These are phyloP conservation scores for Pemphigus obesinymphae DNA, from an alignment of 1,140 invertebrate genomes.

Conservation along the genomic window DNA sequence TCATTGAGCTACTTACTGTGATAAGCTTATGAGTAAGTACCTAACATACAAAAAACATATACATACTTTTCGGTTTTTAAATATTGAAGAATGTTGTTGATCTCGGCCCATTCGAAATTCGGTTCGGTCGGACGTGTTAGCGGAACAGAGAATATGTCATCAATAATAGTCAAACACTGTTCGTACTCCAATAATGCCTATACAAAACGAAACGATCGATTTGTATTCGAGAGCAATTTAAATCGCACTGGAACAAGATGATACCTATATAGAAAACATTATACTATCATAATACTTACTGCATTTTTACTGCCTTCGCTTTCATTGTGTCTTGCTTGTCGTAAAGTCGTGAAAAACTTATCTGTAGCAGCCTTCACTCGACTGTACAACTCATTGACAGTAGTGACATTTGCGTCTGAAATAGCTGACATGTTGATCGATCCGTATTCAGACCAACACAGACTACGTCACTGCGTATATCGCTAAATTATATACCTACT, in stretches of 20 bases:
- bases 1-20: too few relatives aligned
- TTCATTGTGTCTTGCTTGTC: not conserved
- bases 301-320: not conserved
- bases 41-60: not conserved
- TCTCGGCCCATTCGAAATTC: not conserved
- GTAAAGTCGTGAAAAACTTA: not conserved
- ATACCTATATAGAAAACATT: not conserved
- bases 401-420: too few relatives aligned
- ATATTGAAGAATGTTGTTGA: constrained; percentile 14
- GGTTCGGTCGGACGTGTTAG: not conserved
- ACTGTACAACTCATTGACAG: not conserved
- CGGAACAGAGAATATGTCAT: not conserved
- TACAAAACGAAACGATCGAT: not conserved
- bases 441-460: too few relatives aligned
- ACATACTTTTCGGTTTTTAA: constrained; percentile 22
- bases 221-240: not conserved
- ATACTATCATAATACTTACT: not conserved
- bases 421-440: too few relatives aligned
- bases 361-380: not conserved
- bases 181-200: constrained; percentile 23
- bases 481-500: too few relatives aligned
- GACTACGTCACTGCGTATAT: too few relatives aligned
- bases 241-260: too few relatives aligned
- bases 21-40: not conserved
- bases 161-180: constrained; percentile 9